Conservation (phyloP, 2,888 invertebrate genomes). For the Trichogramma evanescens region DNA sequence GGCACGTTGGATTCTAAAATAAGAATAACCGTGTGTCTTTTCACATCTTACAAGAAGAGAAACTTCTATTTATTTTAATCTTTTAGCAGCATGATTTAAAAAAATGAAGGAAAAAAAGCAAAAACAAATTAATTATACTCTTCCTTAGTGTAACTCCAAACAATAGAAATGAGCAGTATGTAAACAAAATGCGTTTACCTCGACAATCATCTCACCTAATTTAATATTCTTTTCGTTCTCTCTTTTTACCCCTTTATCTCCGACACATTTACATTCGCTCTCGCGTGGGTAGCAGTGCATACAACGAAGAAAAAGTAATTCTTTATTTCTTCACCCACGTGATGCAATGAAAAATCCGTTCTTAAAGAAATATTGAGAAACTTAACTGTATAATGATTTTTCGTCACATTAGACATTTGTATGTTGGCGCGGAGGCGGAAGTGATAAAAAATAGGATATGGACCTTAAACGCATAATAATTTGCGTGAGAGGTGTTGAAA, state of each 20-base stretch:
- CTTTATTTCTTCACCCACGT: neutral
- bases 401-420: no score
- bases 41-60: no score
- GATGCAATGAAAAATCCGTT: no score
- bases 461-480: no score
- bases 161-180: neutral
- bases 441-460: no score
- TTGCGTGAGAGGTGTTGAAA: no score
- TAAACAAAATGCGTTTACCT: neutral
- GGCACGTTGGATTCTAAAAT: no score
- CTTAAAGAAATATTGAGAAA: no score
- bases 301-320: conserved; percentile 11
- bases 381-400: no score
- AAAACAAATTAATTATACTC: neutral
- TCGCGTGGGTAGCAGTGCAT: no score
- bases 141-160: neutral
- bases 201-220: conserved; percentile 7
- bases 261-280: conserved; percentile 10
- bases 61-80: neutral
- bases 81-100: neutral
- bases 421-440: no score
- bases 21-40: no score
- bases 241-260: conserved; percentile 1
- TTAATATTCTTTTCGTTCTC: conserved; percentile 9
- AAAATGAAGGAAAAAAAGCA: neutral